Percentiles rank a stretch among this genome's conserved stretches.
phyloP scores from a whole-genome alignment of 92 coral and sea anemone species.

The Porites evermanni region DNA sequence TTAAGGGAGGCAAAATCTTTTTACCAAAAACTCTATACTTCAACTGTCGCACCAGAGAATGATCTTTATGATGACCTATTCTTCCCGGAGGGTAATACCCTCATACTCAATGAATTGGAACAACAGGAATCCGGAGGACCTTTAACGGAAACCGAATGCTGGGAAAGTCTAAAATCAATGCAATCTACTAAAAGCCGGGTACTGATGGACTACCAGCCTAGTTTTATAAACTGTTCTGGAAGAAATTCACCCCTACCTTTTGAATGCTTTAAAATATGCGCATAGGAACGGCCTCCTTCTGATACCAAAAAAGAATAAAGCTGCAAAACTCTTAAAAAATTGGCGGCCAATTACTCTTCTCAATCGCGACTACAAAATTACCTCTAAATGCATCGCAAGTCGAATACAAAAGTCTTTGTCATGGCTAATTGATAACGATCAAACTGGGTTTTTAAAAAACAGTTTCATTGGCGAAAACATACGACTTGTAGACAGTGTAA shows the following conservation, averaged over 20 bases:
- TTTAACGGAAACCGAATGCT: background rate
- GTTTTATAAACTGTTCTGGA: too few relatives aligned
- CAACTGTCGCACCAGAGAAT: background rate
- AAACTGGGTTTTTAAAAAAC: conserved; percentile 47
- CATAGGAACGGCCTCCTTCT: too few relatives aligned
- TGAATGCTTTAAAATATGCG: too few relatives aligned
- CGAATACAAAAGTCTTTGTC: too few relatives aligned
- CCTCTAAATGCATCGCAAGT: too few relatives aligned
- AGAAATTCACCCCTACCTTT: too few relatives aligned
- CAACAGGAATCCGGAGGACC: background rate
- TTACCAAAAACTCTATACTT: conserved; percentile 7
- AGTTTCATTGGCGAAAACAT: conserved; percentile 43
- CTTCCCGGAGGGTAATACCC: background rate
- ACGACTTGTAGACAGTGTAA: conserved; percentile 24
- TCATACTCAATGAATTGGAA: background rate
- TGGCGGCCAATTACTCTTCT: too few relatives aligned
- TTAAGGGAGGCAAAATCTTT: background rate
- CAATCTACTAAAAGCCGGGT: too few relatives aligned
- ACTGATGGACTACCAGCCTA: too few relatives aligned
- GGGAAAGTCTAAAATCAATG: background rate
- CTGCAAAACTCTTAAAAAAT: too few relatives aligned
- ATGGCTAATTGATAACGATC: conserved; percentile 7
- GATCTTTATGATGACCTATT: background rate
- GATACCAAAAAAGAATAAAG: too few relatives aligned
- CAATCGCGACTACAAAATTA: too few relatives aligned